A percentile compares a stretch with the other conserved stretches of the same genome.
Evolutionary conservation across 2,113 vertebrate genomes (phyloP).

Genomic region (Forbesichthys papilliferus): DNA sequence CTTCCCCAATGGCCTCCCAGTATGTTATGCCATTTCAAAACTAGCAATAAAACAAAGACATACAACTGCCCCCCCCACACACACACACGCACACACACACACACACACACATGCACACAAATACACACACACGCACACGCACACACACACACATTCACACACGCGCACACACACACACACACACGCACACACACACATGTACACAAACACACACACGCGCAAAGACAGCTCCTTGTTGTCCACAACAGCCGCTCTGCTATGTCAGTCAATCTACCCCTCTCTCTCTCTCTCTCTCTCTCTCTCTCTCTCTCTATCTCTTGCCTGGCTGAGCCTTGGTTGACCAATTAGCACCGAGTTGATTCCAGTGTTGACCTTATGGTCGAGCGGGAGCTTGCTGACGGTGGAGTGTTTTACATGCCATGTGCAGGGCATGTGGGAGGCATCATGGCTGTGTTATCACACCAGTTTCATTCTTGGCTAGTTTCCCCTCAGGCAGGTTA

Average conservation of each 20-base stretch:
- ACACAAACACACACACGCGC: no score
- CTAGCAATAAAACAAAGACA: no score
- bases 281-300: neutral
- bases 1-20: neutral
- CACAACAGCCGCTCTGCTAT: neutral
- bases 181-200: no score
- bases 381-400: constrained; percentile 57
- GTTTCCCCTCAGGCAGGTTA: constrained; percentile 78
- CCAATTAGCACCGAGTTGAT: constrained; percentile 70
- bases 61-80: no score
- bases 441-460: constrained; percentile 79
- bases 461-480: constrained; percentile 79
- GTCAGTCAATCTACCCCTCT: neutral
- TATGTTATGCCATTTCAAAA: no score
- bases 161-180: no score
- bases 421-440: constrained; percentile 53
- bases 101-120: no score
- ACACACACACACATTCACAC: no score
- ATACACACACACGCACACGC: no score
- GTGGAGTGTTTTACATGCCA: constrained; percentile 76
- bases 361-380: constrained; percentile 60
- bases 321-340: constrained; percentile 39
- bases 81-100: no score
- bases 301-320: neutral
- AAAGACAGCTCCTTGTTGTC: no score